phyloP scores from a whole-genome alignment of 1,140 invertebrate genomes.

The Drosophila virilis region DNA sequence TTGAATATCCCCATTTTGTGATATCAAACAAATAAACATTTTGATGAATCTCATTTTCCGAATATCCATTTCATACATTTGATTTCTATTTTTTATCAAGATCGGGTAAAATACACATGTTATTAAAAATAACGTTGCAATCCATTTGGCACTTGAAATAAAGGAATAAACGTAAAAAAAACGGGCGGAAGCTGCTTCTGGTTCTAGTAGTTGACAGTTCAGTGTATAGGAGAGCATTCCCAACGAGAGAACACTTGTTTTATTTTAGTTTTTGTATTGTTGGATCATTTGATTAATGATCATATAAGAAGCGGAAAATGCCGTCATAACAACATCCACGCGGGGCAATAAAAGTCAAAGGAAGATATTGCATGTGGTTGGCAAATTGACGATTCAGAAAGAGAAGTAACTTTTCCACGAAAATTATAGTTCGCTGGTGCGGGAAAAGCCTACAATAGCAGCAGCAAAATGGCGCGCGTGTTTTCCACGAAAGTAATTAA shows the following conservation, averaged over 20 bases:
- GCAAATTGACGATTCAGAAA: constrained; percentile 80
- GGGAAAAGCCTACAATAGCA: constrained; percentile 22
- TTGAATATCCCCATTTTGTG: too few relatives aligned
- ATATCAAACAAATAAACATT: too few relatives aligned
- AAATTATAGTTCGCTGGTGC: constrained; percentile 55
- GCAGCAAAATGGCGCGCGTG: constrained; percentile 65
- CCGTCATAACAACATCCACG: constrained; percentile 52
- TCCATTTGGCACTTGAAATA: too few relatives aligned
- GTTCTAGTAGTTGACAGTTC: too few relatives aligned
- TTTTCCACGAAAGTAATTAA: constrained; percentile 80
- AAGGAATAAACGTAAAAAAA: too few relatives aligned
- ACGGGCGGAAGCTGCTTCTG: too few relatives aligned
- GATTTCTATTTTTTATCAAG: too few relatives aligned
- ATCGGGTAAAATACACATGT: too few relatives aligned
- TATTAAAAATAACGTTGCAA: too few relatives aligned
- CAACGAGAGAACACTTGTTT: background rate
- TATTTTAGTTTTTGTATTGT: constrained; percentile 43
- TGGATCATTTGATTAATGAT: constrained; percentile 74
- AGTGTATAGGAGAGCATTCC: background rate
- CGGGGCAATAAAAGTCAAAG: constrained; percentile 41
- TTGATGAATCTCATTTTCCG: too few relatives aligned
- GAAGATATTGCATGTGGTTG: constrained; percentile 71
- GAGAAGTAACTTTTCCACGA: constrained; percentile 57
- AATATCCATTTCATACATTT: too few relatives aligned
- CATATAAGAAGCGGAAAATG: constrained; percentile 65